Evolutionary conservation across 2,797 vertebrate genomes (phyloP).

Genomic region (Cheirogaleus major): DNA sequence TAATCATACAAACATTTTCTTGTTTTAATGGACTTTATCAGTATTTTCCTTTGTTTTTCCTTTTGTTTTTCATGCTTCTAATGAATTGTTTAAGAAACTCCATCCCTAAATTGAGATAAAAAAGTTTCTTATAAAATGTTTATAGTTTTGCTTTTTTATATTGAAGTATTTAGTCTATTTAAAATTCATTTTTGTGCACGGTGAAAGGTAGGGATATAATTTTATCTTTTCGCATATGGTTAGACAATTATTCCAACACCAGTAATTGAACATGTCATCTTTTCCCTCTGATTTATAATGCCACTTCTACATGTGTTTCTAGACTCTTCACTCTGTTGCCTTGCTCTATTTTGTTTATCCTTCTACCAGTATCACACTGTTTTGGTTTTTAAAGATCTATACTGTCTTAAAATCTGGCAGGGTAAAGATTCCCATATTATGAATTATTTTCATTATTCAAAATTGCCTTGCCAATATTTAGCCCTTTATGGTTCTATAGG

Average conservation of each 20-base stretch:
- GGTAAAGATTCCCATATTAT: not conserved
- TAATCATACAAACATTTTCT: not conserved
- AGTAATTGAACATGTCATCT: not conserved
- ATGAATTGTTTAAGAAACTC: not conserved
- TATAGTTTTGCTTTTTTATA: slow-evolving; percentile 23
- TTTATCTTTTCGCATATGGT: slow-evolving; percentile 30
- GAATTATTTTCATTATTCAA: slow-evolving; percentile 9
- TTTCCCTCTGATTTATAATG: not conserved
- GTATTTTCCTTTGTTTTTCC: not conserved
- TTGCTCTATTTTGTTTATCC: not conserved
- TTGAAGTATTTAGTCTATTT: slow-evolving; percentile 24
- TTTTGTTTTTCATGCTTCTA: not conserved
- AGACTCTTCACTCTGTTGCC: not conserved
- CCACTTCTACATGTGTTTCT: not conserved
- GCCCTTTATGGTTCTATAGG: not conserved
- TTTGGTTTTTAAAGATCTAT: not conserved
- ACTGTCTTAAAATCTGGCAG: slow-evolving; percentile 18
- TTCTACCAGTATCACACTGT: not conserved
- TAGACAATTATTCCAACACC: slow-evolving; percentile 36
- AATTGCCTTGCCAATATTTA: not conserved
- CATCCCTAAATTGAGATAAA: not conserved
- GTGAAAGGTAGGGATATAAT: slow-evolving; percentile 39
- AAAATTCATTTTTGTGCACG: slow-evolving; percentile 29
- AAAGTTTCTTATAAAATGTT: slow-evolving; percentile 37
- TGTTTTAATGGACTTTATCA: not conserved